Evolutionary conservation across 2,888 invertebrate species (phyloP).

Genomic region (Bombyx huttoni): DNA sequence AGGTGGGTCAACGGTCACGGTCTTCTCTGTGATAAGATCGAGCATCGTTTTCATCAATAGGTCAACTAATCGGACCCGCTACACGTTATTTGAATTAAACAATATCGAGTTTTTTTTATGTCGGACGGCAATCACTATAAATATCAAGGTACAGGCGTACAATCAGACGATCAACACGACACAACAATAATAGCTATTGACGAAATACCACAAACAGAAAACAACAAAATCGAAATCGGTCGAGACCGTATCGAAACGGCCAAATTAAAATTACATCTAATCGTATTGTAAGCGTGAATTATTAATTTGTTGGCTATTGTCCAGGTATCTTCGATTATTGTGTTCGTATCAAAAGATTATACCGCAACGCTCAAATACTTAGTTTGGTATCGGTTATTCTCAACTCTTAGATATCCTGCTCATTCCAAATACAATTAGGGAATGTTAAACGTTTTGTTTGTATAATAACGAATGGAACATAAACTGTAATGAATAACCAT

Average conservation of each 20-base stretch:
- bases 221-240: slow-evolving; percentile 15
- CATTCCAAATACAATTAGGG: background rate
- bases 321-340: slow-evolving; percentile 19
- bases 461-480: slow-evolving; percentile 1
- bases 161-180: slow-evolving; percentile 38
- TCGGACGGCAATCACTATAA: slow-evolving; percentile 18
- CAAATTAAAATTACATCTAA: slow-evolving; percentile 58
- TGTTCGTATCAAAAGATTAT: slow-evolving; percentile 24
- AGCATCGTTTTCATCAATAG: slow-evolving; percentile 13
- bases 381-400: background rate
- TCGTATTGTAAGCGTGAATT: slow-evolving; percentile 56
- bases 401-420: no score
- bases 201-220: slow-evolving; percentile 46
- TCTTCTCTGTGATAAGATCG: slow-evolving; percentile 35
- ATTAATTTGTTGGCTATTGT: slow-evolving; percentile 63
- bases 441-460: background rate
- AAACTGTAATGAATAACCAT: background rate
- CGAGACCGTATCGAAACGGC: slow-evolving; percentile 41
- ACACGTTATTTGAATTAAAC: slow-evolving; percentile 36
- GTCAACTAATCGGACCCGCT: slow-evolving; percentile 13
- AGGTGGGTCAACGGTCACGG: slow-evolving; percentile 25
- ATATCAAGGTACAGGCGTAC: slow-evolving; percentile 10
- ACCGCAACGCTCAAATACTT: slow-evolving; percentile 10
- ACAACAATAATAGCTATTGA: slow-evolving; percentile 41
- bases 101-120: slow-evolving; percentile 30